Evolutionary conservation across 2,113 vertebrate genomes (phyloP), one percentile per base, ranked within the genome.

Genomic region (Peromyscus polionotus): DNA sequence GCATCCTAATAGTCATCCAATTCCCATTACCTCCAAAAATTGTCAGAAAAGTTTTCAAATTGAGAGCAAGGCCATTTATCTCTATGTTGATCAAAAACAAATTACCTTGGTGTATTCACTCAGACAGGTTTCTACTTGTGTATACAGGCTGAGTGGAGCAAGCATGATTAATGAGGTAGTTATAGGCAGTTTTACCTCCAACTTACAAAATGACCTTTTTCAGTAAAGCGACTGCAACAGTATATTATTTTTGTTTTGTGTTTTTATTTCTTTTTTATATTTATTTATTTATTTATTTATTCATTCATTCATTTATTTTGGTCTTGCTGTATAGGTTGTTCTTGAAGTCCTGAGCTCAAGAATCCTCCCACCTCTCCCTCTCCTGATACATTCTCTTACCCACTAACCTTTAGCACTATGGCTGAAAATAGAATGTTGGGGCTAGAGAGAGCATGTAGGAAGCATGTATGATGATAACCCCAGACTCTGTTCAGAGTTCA

Each of bases 41-140:
- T 91, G 39, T 86, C 93, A 91, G 48, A 93, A 81, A 94, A 63
- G 26, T 94, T 96, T 97, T 84, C 61, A 63, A 91, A 93, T 33
- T 48, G 85, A 94, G 67, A 95, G 36, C 54, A 88, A 95, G 6
- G 13, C 11, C 17, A n/a, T 73, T 95, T 90, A 88, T 92, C 67
- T 84, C 70, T 70, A 39, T 68, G 61, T 92, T 86, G 54, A 94
- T 16, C 57, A 92, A 93, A 97, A 96, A 95, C 83, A 95, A 97
- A 96, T 94, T 75, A 70, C 77, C n/a, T 72, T 31, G n/a, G 26
- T n/a, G 75, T 88, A 89, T 86, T 97, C 89, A 91, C 14, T 90
- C 16, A 87, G 51, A 86, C 93, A 81, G 59, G 57, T 91, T 89
- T 95, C 67, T 96, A 95, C 87, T 88, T 88, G 88, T 61, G 36